A percentile compares a stretch with the other conserved stretches of the same genome.
phyloP scores from a whole-genome alignment of 1,140 invertebrate species.

The Drosophila orena region DNA sequence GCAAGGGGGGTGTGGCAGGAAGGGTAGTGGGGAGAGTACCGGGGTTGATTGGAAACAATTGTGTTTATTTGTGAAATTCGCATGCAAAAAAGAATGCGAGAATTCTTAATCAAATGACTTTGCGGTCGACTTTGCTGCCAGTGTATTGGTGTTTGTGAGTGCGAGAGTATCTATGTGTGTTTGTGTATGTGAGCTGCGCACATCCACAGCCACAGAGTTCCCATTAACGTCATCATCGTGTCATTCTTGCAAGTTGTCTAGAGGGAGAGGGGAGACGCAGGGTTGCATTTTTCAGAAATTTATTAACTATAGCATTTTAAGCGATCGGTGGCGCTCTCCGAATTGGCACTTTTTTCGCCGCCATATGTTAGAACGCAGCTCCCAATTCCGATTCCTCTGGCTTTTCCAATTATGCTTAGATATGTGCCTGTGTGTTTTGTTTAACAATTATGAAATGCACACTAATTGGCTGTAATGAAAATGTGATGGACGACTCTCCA shows the following conservation, averaged over 20 bases:
- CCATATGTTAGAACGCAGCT: conserved; percentile 63
- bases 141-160: conserved; percentile 45
- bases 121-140: conserved; percentile 68
- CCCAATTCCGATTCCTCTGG: conserved; percentile 17
- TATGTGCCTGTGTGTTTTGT: conserved; percentile 57
- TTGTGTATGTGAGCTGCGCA: conserved; percentile 58
- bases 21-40: neutral
- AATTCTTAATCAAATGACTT: conserved; percentile 82
- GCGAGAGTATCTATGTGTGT: conserved; percentile 8
- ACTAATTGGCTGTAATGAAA: conserved; percentile 84
- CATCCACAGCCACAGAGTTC: conserved; percentile 65
- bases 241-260: conserved; percentile 70
- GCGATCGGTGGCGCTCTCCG: conserved; percentile 8
- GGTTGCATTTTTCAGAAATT: conserved; percentile 73
- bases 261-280: conserved; percentile 47
- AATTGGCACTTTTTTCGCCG: conserved; percentile 25
- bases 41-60: conserved; percentile 60
- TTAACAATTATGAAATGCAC: conserved; percentile 84
- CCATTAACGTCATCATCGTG: conserved; percentile 84
- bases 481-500: conserved; percentile 51
- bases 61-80: conserved; percentile 80
- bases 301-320: conserved; percentile 42
- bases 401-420: conserved; percentile 24
- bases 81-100: conserved; percentile 50
- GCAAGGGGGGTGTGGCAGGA: neutral